phyloP scores from a whole-genome alignment of 2,113 vertebrate species.

The Rutilus rutilus region DNA sequence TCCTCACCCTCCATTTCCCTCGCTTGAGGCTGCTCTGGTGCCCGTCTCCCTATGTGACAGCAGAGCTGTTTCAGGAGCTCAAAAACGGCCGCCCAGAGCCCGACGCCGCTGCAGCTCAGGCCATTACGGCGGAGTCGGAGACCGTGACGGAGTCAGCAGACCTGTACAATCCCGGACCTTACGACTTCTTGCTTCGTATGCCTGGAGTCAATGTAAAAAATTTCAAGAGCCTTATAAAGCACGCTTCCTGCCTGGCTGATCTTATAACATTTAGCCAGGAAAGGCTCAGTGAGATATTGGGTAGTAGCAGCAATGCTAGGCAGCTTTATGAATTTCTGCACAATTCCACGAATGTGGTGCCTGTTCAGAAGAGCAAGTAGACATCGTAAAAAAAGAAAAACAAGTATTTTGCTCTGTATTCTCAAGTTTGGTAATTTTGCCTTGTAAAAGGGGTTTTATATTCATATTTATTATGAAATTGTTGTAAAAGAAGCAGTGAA shows the following conservation, averaged over 20 bases:
- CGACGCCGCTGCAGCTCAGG: constrained; percentile 79
- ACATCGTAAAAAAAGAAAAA: constrained; percentile 5
- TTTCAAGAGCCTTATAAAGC: constrained; percentile 81
- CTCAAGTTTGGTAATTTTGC: constrained; percentile 27
- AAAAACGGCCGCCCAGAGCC: constrained; percentile 85
- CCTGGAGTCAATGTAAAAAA: constrained; percentile 92
- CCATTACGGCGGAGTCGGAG: constrained; percentile 86
- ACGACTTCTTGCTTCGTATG: constrained; percentile 94
- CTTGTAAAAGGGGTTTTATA: not conserved
- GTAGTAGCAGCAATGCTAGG: constrained; percentile 78
- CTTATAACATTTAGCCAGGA: constrained; percentile 82
- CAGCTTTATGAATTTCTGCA: constrained; percentile 91
- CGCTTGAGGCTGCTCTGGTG: constrained; percentile 94
- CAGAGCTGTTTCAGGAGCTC: constrained; percentile 90
- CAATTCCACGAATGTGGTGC: constrained; percentile 68
- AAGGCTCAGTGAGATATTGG: constrained; percentile 78
- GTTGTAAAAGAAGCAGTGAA: not conserved
- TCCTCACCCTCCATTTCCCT: constrained; percentile 94
- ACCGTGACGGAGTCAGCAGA: constrained; percentile 81
- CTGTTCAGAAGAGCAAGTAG: constrained; percentile 64
- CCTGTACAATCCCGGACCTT: constrained; percentile 89
- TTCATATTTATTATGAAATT: not conserved
- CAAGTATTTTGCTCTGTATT: not conserved
- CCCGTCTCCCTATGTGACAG: constrained; percentile 88
- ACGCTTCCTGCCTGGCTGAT: constrained; percentile 83